phyloP scores from a whole-genome alignment of 2,113 vertebrate genomes.

The Salvelinus alpinus region DNA sequence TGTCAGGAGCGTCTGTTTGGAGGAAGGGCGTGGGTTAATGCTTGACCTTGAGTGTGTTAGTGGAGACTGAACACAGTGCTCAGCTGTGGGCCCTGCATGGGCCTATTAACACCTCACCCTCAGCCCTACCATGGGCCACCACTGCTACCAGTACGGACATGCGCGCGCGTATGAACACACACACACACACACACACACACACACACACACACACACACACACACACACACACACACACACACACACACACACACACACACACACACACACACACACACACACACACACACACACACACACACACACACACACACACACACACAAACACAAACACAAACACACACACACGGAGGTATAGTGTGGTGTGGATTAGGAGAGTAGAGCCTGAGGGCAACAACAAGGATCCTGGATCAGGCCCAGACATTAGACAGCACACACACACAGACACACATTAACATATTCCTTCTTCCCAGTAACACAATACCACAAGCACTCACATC shows the following conservation, averaged over 20 bases:
- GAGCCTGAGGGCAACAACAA: neutral
- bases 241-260: neutral
- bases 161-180: neutral
- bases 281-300: neutral
- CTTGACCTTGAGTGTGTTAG: conserved; percentile 5
- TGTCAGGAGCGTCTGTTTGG: conserved; percentile 6
- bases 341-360: neutral
- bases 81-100: conserved; percentile 2
- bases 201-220: neutral
- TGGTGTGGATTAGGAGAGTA: neutral
- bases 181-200: neutral
- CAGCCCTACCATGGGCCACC: conserved; percentile 17
- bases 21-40: neutral
- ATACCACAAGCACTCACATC: neutral
- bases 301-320: neutral
- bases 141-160: neutral
- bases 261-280: neutral
- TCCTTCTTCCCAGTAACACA: neutral
- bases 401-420: neutral
- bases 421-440: conserved; percentile 12
- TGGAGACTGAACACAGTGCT: neutral
- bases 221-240: neutral
- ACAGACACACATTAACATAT: neutral
- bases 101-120: conserved; percentile 4
- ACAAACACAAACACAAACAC: neutral